Base-by-base conservation (phyloP, 2,113 vertebrate species). In the Myotis yumanensis region DNA sequence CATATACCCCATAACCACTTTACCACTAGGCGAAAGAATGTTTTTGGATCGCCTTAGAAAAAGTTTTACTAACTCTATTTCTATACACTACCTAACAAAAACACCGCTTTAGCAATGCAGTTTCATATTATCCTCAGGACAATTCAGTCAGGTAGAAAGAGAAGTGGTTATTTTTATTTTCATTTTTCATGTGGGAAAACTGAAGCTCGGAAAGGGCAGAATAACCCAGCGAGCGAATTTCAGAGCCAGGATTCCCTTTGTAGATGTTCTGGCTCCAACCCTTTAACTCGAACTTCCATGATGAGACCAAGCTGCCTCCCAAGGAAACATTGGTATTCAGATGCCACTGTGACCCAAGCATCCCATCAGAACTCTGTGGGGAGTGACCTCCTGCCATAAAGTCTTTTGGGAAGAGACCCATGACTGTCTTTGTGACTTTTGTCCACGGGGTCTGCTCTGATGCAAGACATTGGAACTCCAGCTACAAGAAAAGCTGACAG, bases 111-210 rank as follows among this genome's bases (percentile, higher is more conserved):
- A 35, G 15, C 66, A 51, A 76, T 51, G 62, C 73, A 82, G 8
- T 72, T 96, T 91, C 17, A 37, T 59, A 35, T 51, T 54, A 66
- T 93, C 51, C 79, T 79, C 86, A n/a, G n/a, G 79, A 86, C 35
- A 86, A 66, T 75, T 90, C 75, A 66, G 30, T 46, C 69, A 73
- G 54, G 35, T 79, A 51, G 82, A 89, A 82, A 86, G 48, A 81
- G 66, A n/a, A 84, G 30, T 89, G 71, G 68, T 77, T 93, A 23
- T 71, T 91, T 73, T 93, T 82, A 69, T 82, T 91, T 96, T 89
- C 62, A 64, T 89, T 76, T 89, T 91, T 71, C 7, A 76, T 37
- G 59, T 68, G 80, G 69, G 64, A 86, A 83, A 89, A 83, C 59
- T 7, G 12, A 87, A 95, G 68, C 46, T 88, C 48, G 48, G 17